Conservation (phyloP, 2,888 invertebrate genomes). For the Eupithecia inturbata region DNA sequence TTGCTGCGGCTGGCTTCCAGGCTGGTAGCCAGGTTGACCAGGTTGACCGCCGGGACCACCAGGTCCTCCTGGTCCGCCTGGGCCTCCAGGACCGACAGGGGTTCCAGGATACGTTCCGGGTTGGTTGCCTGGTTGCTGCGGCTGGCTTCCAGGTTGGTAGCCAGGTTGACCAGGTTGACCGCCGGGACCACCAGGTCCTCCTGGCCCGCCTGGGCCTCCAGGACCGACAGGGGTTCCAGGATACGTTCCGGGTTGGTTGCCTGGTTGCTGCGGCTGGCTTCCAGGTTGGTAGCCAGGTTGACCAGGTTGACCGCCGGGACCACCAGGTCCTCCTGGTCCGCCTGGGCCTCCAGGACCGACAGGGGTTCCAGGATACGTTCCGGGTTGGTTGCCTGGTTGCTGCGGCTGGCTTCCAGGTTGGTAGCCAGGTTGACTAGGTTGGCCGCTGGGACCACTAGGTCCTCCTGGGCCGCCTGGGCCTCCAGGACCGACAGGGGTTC, state of each 20-base stretch:
- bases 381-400: constrained; percentile 62
- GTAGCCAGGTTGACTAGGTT: neutral
- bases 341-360: constrained; percentile 28
- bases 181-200: constrained; percentile 30
- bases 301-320: constrained; percentile 17
- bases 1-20: constrained; percentile 12
- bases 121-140: constrained; percentile 38
- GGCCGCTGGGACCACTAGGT: constrained; percentile 30
- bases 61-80: constrained; percentile 32
- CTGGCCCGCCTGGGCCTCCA: constrained; percentile 25
- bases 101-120: constrained; percentile 6
- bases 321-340: constrained; percentile 45
- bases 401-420: constrained; percentile 34
- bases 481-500: constrained; percentile 30
- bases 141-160: constrained; percentile 34
- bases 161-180: constrained; percentile 31
- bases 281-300: constrained; percentile 44
- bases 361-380: too few relatives aligned
- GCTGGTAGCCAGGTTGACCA: constrained; percentile 14
- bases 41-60: constrained; percentile 26
- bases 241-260: constrained; percentile 14
- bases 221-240: constrained; percentile 16
- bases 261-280: constrained; percentile 39
- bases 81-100: constrained; percentile 15
- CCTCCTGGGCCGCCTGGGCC: too few relatives aligned